Percentiles rank a stretch among this genome's conserved stretches.
Conservation (phyloP, 2,113 vertebrate species). For the Opisthocomus hoazin region DNA sequence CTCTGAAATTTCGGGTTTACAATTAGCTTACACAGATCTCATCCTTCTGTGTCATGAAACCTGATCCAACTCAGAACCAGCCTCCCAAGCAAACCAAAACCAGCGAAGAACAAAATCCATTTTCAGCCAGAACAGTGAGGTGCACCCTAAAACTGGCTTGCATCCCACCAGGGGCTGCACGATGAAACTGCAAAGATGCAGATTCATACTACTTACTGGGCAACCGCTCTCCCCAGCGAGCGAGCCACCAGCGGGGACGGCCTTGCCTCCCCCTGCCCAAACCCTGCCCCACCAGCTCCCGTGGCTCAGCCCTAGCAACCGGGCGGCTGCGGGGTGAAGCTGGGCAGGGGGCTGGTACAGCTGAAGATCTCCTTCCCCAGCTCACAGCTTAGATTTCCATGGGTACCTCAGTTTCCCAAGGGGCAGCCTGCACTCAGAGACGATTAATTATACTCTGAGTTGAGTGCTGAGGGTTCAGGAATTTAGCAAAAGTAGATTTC, state of each 20-base stretch:
- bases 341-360: background rate
- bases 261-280: background rate
- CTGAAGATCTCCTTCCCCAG: fast-evolving
- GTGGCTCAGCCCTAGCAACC: fast-evolving
- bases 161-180: no score
- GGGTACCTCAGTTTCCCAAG: fast-evolving
- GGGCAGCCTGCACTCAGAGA: background rate
- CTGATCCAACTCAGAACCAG: background rate
- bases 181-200: background rate
- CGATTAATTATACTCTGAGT: background rate
- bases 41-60: background rate
- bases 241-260: background rate
- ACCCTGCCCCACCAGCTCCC: background rate
- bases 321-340: background rate
- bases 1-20: background rate
- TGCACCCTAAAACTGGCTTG: fast-evolving
- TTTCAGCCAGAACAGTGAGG: background rate
- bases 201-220: fast-evolving
- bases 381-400: background rate
- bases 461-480: background rate
- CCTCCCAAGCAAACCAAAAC: background rate
- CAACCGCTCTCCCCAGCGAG: fast-evolving
- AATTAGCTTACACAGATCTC: background rate
- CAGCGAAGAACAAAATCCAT: background rate
- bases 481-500: constrained; percentile 28